Conservation (phyloP, 2,113 vertebrate species). For the Thamnaconus septentrionalis region DNA sequence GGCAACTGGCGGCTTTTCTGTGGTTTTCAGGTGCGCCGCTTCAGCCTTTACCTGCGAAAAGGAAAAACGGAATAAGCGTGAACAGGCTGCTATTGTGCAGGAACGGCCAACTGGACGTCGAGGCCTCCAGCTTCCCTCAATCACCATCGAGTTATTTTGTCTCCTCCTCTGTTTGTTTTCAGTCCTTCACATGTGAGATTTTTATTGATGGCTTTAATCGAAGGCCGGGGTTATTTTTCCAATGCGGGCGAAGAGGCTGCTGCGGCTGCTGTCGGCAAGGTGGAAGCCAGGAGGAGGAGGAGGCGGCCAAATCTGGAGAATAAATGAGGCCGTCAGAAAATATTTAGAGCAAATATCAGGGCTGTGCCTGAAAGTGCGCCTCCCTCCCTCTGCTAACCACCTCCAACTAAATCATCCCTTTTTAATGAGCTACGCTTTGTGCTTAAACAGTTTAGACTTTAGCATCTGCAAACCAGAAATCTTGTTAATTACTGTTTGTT, state of each 20-base stretch:
- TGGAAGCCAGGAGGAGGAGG: slow-evolving; percentile 30
- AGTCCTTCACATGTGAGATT: slow-evolving; percentile 47
- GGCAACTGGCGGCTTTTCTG: slow-evolving; percentile 32
- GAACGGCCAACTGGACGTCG: not conserved
- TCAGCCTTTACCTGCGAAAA: slow-evolving; percentile 24
- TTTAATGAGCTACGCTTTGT: too few relatives aligned
- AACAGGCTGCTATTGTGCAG: too few relatives aligned
- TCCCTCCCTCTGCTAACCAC: not conserved
- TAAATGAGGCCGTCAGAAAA: slow-evolving; percentile 39
- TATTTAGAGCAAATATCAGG: slow-evolving; percentile 27
- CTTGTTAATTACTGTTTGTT: too few relatives aligned
- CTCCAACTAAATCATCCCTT: too few relatives aligned
- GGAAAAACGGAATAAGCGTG: slow-evolving; percentile 5
- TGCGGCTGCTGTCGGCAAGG: slow-evolving; percentile 17
- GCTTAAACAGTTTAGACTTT: too few relatives aligned
- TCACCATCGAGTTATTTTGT: slow-evolving; percentile 40
- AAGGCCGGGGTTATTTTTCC: slow-evolving; percentile 36
- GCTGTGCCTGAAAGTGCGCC: slow-evolving; percentile 2
- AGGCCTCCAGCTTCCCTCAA: slow-evolving; percentile 32
- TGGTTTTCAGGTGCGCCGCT: slow-evolving; percentile 48
- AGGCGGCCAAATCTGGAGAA: slow-evolving; percentile 32
- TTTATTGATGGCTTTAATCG: slow-evolving; percentile 62
- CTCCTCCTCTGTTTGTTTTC: slow-evolving; percentile 59
- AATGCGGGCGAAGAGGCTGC: slow-evolving; percentile 6
- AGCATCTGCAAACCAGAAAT: too few relatives aligned